Evolutionary conservation across 1,140 invertebrate species (phyloP).

Genomic region (Diachasmimorpha longicaudata): DNA sequence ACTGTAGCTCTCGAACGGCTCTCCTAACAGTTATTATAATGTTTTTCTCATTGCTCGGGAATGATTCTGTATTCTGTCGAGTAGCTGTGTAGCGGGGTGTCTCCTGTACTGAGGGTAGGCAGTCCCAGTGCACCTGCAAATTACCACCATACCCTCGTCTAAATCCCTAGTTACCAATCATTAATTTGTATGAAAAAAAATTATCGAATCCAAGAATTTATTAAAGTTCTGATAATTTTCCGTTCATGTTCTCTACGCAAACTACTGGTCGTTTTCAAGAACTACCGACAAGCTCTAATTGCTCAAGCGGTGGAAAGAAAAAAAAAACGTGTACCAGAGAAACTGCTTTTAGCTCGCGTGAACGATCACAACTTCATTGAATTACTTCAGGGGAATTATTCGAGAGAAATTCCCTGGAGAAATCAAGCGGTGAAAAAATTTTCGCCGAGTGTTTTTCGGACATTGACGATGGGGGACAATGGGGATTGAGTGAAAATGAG

Average conservation of each 20-base stretch:
- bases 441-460: slow-evolving; percentile 57
- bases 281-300: slow-evolving; percentile 13
- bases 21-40: neutral
- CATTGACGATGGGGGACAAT: slow-evolving; percentile 32
- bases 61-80: slow-evolving; percentile 56
- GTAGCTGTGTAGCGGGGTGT: slow-evolving; percentile 52
- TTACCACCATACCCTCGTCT: slow-evolving; percentile 52
- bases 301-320: neutral
- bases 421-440: slow-evolving; percentile 14
- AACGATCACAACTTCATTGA: slow-evolving; percentile 27
- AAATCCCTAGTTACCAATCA: slow-evolving; percentile 22
- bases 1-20: neutral
- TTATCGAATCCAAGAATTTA: neutral
- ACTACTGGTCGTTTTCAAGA: neutral
- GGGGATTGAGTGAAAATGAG: neutral
- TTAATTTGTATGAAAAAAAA: neutral
- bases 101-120: slow-evolving; percentile 48
- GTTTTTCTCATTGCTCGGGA: slow-evolving; percentile 51
- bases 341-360: slow-evolving; percentile 40
- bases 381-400: slow-evolving; percentile 17
- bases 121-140: slow-evolving; percentile 57
- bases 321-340: slow-evolving; percentile 38
- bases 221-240: neutral
- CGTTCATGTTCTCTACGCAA: neutral
- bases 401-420: slow-evolving; percentile 14